These are phyloP conservation scores for Oasisia sp. DNA, from an alignment of 2,888 invertebrate species.

Conservation along the genomic window DNA sequence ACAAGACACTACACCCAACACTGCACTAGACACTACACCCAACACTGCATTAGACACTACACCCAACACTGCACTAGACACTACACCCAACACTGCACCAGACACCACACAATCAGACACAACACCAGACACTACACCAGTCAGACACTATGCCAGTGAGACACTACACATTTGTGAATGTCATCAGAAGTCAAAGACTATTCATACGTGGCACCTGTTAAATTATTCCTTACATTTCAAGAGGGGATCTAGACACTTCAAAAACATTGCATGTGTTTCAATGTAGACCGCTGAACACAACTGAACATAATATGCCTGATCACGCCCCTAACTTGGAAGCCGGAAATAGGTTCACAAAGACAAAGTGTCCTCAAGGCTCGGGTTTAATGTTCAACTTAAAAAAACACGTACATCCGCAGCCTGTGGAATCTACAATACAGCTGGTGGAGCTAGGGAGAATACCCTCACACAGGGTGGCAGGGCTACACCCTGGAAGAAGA, in stretches of 20 bases:
- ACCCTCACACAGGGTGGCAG: background rate
- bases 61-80: background rate
- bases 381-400: background rate
- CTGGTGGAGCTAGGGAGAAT: background rate
- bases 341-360: background rate
- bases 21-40: background rate
- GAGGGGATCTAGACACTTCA: background rate
- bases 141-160: no score
- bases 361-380: background rate
- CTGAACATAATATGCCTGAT: background rate
- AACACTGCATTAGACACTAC: background rate
- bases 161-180: no score
- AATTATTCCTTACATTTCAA: constrained; percentile 7
- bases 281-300: background rate
- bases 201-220: background rate
- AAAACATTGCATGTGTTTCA: background rate
- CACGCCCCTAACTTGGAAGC: background rate
- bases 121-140: no score
- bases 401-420: background rate
- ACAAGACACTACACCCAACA: background rate
- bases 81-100: background rate
- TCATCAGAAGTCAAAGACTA: no score
- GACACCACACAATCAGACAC: background rate
- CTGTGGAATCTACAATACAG: background rate
- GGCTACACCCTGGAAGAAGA: no score